Conservation (phyloP, 2,888 invertebrate genomes). For the Tachystola acroxantha region DNA sequence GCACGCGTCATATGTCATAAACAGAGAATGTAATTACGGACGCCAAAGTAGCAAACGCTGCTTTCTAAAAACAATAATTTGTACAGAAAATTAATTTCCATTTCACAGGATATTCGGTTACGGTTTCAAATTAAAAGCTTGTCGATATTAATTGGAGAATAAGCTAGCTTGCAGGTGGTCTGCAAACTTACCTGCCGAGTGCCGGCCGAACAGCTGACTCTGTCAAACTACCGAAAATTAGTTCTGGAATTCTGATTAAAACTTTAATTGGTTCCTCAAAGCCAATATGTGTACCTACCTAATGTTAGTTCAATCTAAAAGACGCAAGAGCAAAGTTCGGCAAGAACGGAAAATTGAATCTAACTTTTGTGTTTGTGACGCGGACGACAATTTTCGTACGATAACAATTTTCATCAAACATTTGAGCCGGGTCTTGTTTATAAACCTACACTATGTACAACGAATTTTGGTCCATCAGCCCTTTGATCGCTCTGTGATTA, state of each 20-base stretch:
- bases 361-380: constrained; percentile 36
- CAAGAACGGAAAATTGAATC: constrained; percentile 21
- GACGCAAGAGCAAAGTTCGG: constrained; percentile 31
- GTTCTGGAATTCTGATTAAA: constrained; percentile 69
- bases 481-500: too few relatives aligned
- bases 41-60: neutral
- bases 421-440: too few relatives aligned
- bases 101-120: neutral
- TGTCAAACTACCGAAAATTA: constrained; percentile 72
- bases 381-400: constrained; percentile 25
- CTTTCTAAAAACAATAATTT: too few relatives aligned
- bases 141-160: constrained; percentile 44
- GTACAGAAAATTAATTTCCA: constrained; percentile 1
- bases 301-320: constrained; percentile 51
- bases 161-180: constrained; percentile 41
- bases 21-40: neutral
- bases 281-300: constrained; percentile 51
- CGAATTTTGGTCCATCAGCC: too few relatives aligned
- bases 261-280: constrained; percentile 73
- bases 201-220: constrained; percentile 53
- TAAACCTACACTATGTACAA: too few relatives aligned
- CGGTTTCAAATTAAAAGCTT: constrained; percentile 41
- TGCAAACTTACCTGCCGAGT: constrained; percentile 51
- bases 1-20: neutral
- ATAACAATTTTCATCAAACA: constrained; percentile 4